A percentile compares a stretch with the other conserved stretches of the same genome.
phyloP scores from a whole-genome alignment of 2,797 vertebrate species.

The Syndactyla subalaris region DNA sequence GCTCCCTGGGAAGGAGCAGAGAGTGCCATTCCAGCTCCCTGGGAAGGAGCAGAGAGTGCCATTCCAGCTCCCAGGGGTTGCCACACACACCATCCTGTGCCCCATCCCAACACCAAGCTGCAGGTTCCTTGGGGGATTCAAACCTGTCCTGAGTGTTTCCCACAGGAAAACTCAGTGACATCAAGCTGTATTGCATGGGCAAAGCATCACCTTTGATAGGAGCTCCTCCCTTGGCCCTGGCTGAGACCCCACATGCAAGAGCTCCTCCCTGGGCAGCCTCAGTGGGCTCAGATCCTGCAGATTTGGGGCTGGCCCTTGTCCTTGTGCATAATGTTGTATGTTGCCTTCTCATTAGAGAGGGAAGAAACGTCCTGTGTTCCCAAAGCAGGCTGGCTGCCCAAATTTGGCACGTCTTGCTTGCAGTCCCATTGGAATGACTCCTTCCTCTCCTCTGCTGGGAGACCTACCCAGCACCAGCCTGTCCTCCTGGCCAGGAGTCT shows the following conservation, averaged over 20 bases:
- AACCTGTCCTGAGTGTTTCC: not conserved
- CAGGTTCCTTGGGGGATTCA: not conserved
- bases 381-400: not conserved
- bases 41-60: no score
- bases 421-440: not conserved
- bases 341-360: not conserved
- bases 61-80: not conserved
- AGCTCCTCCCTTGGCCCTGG: not conserved
- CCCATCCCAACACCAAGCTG: not conserved
- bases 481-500: not conserved
- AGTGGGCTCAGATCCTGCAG: not conserved
- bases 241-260: conserved; percentile 19
- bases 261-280: conserved; percentile 26
- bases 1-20: not conserved
- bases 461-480: not conserved
- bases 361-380: not conserved
- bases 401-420: not conserved
- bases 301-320: conserved; percentile 3
- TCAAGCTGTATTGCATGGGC: conserved; percentile 7
- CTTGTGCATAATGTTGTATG: not conserved
- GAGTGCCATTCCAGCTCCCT: not conserved
- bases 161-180: not conserved
- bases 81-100: not conserved
- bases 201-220: not conserved
- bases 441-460: not conserved